Percentiles rank a stretch among this genome's conserved stretches.
Conservation (phyloP, 2,888 invertebrate genomes). For the Lymantria dispar region DNA sequence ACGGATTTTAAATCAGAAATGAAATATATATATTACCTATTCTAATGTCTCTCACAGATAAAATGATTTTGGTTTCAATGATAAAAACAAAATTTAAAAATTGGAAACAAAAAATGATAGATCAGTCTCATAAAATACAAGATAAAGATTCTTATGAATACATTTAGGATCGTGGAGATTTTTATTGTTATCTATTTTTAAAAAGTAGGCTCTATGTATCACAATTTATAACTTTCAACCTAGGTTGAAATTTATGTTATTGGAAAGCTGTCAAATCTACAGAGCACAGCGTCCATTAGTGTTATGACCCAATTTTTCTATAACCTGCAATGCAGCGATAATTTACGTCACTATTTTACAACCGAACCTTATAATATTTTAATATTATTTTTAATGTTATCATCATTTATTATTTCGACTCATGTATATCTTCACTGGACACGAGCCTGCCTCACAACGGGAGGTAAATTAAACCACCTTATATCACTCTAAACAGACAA, state of each 20-base stretch:
- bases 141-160: slow-evolving; percentile 10
- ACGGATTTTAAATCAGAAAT: slow-evolving; percentile 8
- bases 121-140: slow-evolving; percentile 29
- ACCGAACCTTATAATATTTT: too few relatives aligned
- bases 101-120: slow-evolving; percentile 33
- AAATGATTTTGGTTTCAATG: slow-evolving; percentile 8
- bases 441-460: too few relatives aligned
- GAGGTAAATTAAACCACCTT: too few relatives aligned
- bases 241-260: slow-evolving; percentile 36
- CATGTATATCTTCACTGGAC: too few relatives aligned
- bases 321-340: slow-evolving; percentile 69
- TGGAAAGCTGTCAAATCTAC: slow-evolving; percentile 54
- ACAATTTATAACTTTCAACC: slow-evolving; percentile 8
- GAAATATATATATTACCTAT: slow-evolving; percentile 8
- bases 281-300: slow-evolving; percentile 36
- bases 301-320: slow-evolving; percentile 66
- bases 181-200: slow-evolving; percentile 1
- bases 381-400: too few relatives aligned
- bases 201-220: slow-evolving; percentile 3
- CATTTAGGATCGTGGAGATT: slow-evolving; percentile 3
- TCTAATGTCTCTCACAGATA: slow-evolving; percentile 8
- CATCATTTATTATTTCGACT: too few relatives aligned
- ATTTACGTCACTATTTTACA: slow-evolving; percentile 16
- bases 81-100: slow-evolving; percentile 24
- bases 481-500: too few relatives aligned